A percentile compares a stretch with the other conserved stretches of the same genome.
Evolutionary conservation across 2,797 vertebrate species (phyloP).

Genomic region (Pangasius sanitwongsei): DNA sequence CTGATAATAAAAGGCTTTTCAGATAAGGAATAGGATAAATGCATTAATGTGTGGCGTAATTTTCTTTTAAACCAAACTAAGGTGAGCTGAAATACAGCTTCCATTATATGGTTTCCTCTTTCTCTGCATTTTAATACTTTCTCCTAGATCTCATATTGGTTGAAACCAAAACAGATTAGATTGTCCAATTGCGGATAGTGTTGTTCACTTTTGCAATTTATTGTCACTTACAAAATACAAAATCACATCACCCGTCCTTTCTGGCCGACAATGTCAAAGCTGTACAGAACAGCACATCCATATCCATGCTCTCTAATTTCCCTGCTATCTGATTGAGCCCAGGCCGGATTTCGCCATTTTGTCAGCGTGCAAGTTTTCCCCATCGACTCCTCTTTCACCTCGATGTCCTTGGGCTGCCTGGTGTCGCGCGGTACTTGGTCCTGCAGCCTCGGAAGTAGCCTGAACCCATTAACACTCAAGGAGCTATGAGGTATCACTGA

Average conservation of each 20-base stretch:
- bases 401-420: slow-evolving; percentile 72
- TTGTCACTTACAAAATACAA: not conserved
- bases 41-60: slow-evolving; percentile 60
- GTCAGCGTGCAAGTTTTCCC: slow-evolving; percentile 42
- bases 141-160: not conserved
- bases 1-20: slow-evolving; percentile 61
- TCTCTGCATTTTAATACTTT: not conserved
- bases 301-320: slow-evolving; percentile 51
- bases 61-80: slow-evolving; percentile 35
- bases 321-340: slow-evolving; percentile 52
- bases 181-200: not conserved
- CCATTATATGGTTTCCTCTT: not conserved
- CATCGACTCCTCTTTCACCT: slow-evolving; percentile 59
- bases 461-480: slow-evolving; percentile 65
- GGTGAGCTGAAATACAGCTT: not conserved
- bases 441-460: slow-evolving; percentile 72
- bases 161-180: not conserved
- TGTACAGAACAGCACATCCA: slow-evolving; percentile 43
- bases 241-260: not conserved
- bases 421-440: slow-evolving; percentile 69
- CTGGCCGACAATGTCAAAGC: slow-evolving; percentile 27
- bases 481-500: slow-evolving; percentile 45
- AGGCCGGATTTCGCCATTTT: slow-evolving; percentile 57
- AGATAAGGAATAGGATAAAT: slow-evolving; percentile 58
- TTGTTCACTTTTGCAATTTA: slow-evolving; percentile 13